phyloP scores from a whole-genome alignment of 2,113 vertebrate genomes.

The Marmota flaviventris region DNA sequence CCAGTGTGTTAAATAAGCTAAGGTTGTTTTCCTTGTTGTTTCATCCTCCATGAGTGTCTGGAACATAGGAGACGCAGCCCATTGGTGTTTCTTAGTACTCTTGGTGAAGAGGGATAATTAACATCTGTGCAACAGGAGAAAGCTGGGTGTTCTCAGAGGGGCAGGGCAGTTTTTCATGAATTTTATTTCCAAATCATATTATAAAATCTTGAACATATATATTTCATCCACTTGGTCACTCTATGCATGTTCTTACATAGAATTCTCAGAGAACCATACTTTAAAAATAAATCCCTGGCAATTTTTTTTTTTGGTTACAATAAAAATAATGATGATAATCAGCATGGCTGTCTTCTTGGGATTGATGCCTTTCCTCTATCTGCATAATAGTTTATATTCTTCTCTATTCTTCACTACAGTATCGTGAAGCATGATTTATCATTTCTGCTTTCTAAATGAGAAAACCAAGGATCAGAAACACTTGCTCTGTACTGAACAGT shows the following conservation, averaged over 20 bases:
- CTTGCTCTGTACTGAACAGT: not conserved
- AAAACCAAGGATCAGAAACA: not conserved
- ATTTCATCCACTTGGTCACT: not conserved
- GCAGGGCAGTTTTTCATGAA: not conserved
- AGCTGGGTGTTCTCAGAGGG: rapidly evolving
- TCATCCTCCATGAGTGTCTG: not conserved
- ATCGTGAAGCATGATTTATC: not conserved
- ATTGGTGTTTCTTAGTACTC: not conserved
- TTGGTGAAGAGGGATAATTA: rapidly evolving
- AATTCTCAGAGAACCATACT: not conserved
- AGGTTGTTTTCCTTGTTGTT: not conserved
- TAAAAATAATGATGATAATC: not conserved
- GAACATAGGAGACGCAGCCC: not conserved
- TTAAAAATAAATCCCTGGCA: not conserved
- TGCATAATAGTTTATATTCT: not conserved
- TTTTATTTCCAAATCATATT: not conserved
- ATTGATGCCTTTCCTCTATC: not conserved
- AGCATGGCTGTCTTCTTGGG: not conserved
- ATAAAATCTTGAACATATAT: not conserved
- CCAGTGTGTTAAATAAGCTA: too few species aligned
- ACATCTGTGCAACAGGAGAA: not conserved
- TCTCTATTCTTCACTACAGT: not conserved
- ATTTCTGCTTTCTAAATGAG: not conserved
- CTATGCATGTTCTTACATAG: not conserved
- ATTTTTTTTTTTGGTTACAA: not conserved